A percentile compares a stretch with the other conserved stretches of the same genome.
Evolutionary conservation across 2,888 invertebrate genomes (phyloP).

Genomic region (Tinea trinotella): DNA sequence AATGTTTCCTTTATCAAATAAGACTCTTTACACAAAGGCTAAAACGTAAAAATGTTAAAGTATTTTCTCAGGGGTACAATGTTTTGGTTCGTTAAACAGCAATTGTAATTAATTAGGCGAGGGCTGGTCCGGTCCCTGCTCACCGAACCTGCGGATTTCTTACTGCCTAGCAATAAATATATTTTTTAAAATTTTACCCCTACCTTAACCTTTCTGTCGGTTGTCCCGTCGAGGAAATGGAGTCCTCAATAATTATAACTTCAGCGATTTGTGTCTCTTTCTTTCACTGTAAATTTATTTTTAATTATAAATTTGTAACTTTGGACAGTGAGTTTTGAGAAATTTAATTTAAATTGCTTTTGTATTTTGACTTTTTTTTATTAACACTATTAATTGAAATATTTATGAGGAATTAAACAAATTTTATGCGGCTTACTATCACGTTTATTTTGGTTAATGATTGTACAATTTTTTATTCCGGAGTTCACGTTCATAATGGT

Average conservation of each 20-base stretch:
- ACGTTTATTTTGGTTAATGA: too few species aligned
- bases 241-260: not conserved
- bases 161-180: conserved; percentile 30
- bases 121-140: conserved; percentile 22
- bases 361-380: too few species aligned
- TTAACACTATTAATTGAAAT: too few species aligned
- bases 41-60: conserved; percentile 27
- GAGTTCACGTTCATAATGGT: too few species aligned
- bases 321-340: not conserved
- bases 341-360: not conserved
- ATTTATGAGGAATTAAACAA: too few species aligned
- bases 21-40: conserved; percentile 12
- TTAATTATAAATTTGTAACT: not conserved
- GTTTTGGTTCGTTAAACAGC: conserved; percentile 38
- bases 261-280: not conserved
- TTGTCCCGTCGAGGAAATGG: conserved; percentile 12
- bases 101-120: conserved; percentile 44
- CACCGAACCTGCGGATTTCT: conserved; percentile 28
- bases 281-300: not conserved
- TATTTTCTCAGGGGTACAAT: conserved; percentile 30
- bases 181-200: conserved; percentile 19
- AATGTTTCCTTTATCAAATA: conserved; percentile 9
- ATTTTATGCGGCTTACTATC: too few species aligned
- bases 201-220: not conserved
- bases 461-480: too few species aligned